Evolutionary conservation across 2,888 invertebrate genomes (phyloP).

Genomic region (Luffia ferchaultella): DNA sequence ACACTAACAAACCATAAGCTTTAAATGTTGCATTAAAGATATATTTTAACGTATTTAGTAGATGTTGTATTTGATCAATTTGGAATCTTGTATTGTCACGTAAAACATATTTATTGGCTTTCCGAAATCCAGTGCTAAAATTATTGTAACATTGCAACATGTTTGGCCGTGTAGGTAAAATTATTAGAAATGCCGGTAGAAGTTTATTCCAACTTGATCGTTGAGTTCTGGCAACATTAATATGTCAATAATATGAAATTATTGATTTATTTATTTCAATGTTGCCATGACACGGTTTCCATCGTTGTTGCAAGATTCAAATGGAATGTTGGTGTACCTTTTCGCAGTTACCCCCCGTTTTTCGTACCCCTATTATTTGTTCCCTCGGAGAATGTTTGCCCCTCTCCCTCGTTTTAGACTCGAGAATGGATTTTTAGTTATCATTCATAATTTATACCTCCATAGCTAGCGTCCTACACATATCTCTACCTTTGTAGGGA

Average conservation of each 20-base stretch:
- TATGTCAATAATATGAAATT: no score
- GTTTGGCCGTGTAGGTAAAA: conserved; percentile 3
- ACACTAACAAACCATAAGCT: conserved; percentile 65
- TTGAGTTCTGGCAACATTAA: conserved; percentile 46
- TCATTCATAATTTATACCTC: conserved; percentile 40
- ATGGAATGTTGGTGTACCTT: conserved; percentile 76
- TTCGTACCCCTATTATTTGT: conserved; percentile 32
- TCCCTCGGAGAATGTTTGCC: conserved; percentile 70
- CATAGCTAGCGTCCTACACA: conserved; percentile 43
- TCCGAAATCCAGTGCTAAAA: conserved; percentile 19
- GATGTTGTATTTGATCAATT: conserved; percentile 52
- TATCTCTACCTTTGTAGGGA: conserved; percentile 42
- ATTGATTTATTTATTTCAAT: conserved; percentile 12
- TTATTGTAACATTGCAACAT: conserved; percentile 11
- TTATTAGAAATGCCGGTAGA: no score
- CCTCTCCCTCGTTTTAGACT: conserved; percentile 41
- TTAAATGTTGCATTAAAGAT: conserved; percentile 44
- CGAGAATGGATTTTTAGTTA: conserved; percentile 45
- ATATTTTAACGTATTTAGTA: conserved; percentile 28
- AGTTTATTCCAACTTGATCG: conserved; percentile 58
- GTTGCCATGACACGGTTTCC: conserved; percentile 32
- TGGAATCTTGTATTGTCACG: conserved; percentile 49
- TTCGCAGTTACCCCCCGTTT: conserved; percentile 23
- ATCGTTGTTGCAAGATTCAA: conserved; percentile 54
- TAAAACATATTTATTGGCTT: conserved; percentile 47